Percentiles rank a stretch among this genome's conserved stretches.
These are phyloP conservation scores for Heloderma charlesbogerti DNA, from an alignment of 2,113 vertebrate species.

Conservation along the genomic window DNA sequence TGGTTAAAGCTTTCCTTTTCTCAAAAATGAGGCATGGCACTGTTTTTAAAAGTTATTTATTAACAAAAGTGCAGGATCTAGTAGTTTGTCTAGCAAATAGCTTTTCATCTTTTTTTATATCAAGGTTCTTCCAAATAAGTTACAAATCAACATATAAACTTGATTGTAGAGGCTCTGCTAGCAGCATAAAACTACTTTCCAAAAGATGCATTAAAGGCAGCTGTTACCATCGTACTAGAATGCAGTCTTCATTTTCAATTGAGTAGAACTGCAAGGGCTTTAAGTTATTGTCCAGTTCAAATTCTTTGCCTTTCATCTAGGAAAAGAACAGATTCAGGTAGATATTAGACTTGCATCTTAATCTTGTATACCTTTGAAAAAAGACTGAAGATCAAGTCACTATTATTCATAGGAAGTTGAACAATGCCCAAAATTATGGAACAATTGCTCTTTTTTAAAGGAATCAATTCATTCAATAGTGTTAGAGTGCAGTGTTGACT, in stretches of 20 bases:
- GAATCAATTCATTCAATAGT: not conserved
- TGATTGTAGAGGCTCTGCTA: rapidly evolving
- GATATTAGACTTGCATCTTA: constrained; percentile 26
- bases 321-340: constrained; percentile 21
- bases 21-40: constrained; percentile 11
- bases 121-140: not conserved
- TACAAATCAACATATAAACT: constrained; percentile 4
- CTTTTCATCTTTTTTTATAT: rapidly evolving
- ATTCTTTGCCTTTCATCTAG: constrained; percentile 88
- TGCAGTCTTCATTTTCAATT: constrained; percentile 89
- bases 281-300: constrained; percentile 89
- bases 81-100: not conserved
- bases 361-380: not conserved
- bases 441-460: not conserved
- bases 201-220: not conserved
- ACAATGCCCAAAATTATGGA: constrained; percentile 26
- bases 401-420: constrained; percentile 21
- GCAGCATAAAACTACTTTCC: constrained; percentile 6
- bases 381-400: not conserved
- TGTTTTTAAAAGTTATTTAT: not conserved
- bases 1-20: constrained; percentile 20
- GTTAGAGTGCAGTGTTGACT: constrained; percentile 32
- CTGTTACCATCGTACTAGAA: constrained; percentile 89
- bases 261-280: constrained; percentile 92
- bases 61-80: constrained; percentile 12